Percentiles rank a stretch among this genome's conserved stretches.
These are phyloP conservation scores for Drosophila hawaiiensis DNA, from an alignment of 2,888 invertebrate species.

Conservation along the genomic window DNA sequence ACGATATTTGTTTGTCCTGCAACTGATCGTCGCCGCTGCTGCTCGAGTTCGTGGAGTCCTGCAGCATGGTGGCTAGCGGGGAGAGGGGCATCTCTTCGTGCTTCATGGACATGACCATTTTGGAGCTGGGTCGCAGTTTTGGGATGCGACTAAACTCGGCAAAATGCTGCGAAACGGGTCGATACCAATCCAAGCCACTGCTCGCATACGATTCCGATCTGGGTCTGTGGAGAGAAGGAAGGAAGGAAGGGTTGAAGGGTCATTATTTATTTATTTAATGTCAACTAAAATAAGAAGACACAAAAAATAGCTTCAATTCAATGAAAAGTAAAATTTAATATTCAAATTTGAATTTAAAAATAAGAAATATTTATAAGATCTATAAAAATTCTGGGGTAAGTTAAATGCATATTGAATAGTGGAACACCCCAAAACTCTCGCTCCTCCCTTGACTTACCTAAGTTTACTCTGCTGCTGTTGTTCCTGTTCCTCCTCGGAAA, in stretches of 20 bases:
- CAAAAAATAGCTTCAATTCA: not conserved
- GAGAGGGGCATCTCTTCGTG: constrained; percentile 82
- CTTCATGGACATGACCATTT: constrained; percentile 85
- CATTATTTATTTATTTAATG: not conserved
- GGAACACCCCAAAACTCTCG: not conserved
- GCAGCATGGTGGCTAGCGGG: constrained; percentile 84
- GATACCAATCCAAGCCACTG: constrained; percentile 81
- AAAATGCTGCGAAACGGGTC: constrained; percentile 78
- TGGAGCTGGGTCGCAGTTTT: constrained; percentile 83
- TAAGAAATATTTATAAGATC: no score
- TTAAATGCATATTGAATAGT: not conserved
- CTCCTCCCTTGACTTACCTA: constrained; percentile 25
- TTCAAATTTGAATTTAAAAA: not conserved
- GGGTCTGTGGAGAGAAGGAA: constrained; percentile 44
- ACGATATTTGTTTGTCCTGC: constrained; percentile 33
- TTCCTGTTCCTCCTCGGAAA: constrained; percentile 30
- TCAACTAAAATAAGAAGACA: not conserved
- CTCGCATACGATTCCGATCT: constrained; percentile 81
- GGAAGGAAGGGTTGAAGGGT: not conserved
- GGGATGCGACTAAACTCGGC: constrained; percentile 85
- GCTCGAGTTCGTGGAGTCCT: constrained; percentile 84
- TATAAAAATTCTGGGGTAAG: not conserved
- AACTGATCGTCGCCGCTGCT: constrained; percentile 83
- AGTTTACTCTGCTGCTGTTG: constrained; percentile 19
- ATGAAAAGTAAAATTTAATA: not conserved